Conservation (phyloP, 2,113 vertebrate genomes). For the Acrocephalus kingi region DNA sequence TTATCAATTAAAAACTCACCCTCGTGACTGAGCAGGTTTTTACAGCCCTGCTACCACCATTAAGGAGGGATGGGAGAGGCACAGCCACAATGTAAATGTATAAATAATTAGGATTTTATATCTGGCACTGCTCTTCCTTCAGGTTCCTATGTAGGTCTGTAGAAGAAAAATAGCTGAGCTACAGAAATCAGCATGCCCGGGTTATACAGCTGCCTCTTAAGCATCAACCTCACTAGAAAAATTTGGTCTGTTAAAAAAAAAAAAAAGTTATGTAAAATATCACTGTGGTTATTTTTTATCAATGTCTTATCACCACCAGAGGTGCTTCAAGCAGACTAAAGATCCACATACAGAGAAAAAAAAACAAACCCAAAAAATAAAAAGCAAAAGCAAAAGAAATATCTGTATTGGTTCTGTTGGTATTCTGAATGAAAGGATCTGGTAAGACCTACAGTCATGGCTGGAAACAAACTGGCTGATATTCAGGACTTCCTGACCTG, state of each 20-base stretch:
- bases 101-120: neutral
- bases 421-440: neutral
- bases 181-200: neutral
- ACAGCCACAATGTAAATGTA: neutral
- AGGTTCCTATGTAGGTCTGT: neutral
- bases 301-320: neutral
- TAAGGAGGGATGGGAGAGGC: neutral
- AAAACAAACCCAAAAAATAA: too few species aligned
- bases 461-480: neutral
- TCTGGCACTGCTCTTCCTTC: neutral
- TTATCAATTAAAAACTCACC: neutral
- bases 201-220: neutral
- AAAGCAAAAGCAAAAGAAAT: accelerated
- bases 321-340: neutral
- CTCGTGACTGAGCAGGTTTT: neutral
- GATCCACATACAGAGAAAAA: neutral
- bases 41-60: neutral
- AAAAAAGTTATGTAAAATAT: neutral
- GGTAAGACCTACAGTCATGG: neutral
- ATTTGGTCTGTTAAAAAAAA: neutral
- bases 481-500: neutral
- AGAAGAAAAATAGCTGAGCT: neutral
- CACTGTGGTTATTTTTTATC: neutral
- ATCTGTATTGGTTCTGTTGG: neutral
- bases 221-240: neutral